Conservation (phyloP, 2,113 vertebrate genomes). For the Microtus oregoni region DNA sequence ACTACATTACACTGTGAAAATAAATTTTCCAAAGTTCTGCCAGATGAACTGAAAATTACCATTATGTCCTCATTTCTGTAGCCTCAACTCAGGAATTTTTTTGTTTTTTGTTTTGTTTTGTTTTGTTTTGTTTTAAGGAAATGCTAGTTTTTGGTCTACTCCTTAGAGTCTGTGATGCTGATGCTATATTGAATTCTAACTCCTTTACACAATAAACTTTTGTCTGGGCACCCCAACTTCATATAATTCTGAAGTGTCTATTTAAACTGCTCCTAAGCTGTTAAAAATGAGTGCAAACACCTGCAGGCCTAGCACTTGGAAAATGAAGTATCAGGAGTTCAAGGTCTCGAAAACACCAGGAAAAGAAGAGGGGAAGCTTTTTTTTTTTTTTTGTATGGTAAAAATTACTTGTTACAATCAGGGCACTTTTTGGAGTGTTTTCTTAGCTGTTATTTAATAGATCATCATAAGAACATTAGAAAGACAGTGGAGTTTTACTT, state of each 20-base stretch:
- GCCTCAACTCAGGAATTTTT: not conserved
- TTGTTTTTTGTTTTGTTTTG: not conserved
- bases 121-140: not conserved
- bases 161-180: not conserved
- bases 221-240: not conserved
- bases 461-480: not conserved
- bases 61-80: not conserved
- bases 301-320: not conserved
- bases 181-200: not conserved
- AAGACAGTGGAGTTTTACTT: not conserved
- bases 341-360: not conserved
- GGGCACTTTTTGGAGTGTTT: not conserved
- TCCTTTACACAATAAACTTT: not conserved
- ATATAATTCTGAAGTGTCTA: not conserved
- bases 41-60: constrained; percentile 5
- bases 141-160: not conserved
- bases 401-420: not conserved
- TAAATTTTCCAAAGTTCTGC: not conserved
- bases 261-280: not conserved
- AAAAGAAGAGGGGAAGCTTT: not conserved
- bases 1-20: constrained; percentile 25
- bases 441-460: not conserved
- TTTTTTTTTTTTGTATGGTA: not conserved
- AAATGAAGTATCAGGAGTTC: not conserved
- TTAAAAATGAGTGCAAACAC: not conserved